Evolutionary conservation across 2,113 vertebrate species (phyloP).

Genomic region (Phocoena sinus): DNA sequence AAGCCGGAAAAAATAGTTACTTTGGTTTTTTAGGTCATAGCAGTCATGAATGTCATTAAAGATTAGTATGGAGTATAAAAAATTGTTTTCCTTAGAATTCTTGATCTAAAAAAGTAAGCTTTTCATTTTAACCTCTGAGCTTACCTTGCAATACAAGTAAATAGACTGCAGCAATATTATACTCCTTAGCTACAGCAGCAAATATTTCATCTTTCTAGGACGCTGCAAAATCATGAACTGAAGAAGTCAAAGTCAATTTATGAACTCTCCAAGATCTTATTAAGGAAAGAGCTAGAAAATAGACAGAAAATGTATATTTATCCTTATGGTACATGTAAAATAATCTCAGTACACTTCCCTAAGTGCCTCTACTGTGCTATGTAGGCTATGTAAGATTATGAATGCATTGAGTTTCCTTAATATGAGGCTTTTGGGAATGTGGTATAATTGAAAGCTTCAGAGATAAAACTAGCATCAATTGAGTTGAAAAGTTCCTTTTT

Average conservation of each 20-base stretch:
- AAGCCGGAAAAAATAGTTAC: conserved; percentile 18
- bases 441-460: conserved; percentile 73
- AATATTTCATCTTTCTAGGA: conserved; percentile 50
- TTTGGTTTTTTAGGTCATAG: conserved; percentile 19
- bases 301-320: conserved; percentile 65
- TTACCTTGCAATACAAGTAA: conserved; percentile 45
- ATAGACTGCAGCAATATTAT: conserved; percentile 22
- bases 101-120: conserved; percentile 51
- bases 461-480: conserved; percentile 60
- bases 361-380: conserved; percentile 47
- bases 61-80: conserved; percentile 29
- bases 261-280: conserved; percentile 53
- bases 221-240: conserved; percentile 48
- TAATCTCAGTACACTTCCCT: conserved; percentile 65
- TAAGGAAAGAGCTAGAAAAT: conserved; percentile 66
- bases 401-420: conserved; percentile 68
- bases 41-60: conserved; percentile 50
- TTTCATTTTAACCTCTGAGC: conserved; percentile 48
- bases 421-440: conserved; percentile 63
- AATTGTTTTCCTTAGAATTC: conserved; percentile 34
- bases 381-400: conserved; percentile 69
- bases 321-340: conserved; percentile 62
- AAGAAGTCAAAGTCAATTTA: conserved; percentile 71
- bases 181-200: conserved; percentile 47
- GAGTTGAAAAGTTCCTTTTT: conserved; percentile 69